Base-by-base conservation (phyloP, 2,797 vertebrate genomes). In the Danio jaintianensis region DNA sequence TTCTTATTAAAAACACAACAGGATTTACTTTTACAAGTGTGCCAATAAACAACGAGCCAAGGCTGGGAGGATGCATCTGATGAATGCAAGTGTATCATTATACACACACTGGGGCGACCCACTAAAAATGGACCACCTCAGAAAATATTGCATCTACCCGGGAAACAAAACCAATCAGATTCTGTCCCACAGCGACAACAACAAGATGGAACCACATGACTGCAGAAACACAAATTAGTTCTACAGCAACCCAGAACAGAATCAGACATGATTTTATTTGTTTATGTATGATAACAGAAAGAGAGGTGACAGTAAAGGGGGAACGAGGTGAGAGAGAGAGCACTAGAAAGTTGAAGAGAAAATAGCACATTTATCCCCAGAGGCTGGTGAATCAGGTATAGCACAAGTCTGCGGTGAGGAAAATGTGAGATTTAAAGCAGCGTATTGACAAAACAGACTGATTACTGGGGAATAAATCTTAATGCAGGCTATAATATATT, bases 131-230 rank as follows among this genome's bases (percentile, higher is more conserved):
- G 69, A 48, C 52, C 40, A 43, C 43, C 42, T 68, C 53, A 58
- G 64, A 68, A 1, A 13, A 11, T 16, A 56, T 13, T 47, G 52
- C 12, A 53, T 64, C 36, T 63, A 50, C 45, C 48, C 13, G 7
- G 12, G 40, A 53, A 48, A 63, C 52, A 6, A 76, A 76, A 76
- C 53, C 43, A 78, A 78, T 78, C 75, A 78, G 22, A 78, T 48
- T 68, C 52, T 48, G 63, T 56, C 75, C 42, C 20, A 22, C 62
- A 29, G 38, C 13, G 20, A 66, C 40, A 66, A 29, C 40, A 62
- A 50, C 9, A 56, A 67, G 20, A 43, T 45, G 15, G 20, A 78
- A 48, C 52, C 53, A 68, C 50, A 43, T 55, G 38, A 66, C 18
- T 22, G 62, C 59, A 55, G 59, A 66, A 77, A 53, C 52, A 47